phyloP scores from a whole-genome alignment of 2,888 invertebrate genomes.

The Drosophila conformis region DNA sequence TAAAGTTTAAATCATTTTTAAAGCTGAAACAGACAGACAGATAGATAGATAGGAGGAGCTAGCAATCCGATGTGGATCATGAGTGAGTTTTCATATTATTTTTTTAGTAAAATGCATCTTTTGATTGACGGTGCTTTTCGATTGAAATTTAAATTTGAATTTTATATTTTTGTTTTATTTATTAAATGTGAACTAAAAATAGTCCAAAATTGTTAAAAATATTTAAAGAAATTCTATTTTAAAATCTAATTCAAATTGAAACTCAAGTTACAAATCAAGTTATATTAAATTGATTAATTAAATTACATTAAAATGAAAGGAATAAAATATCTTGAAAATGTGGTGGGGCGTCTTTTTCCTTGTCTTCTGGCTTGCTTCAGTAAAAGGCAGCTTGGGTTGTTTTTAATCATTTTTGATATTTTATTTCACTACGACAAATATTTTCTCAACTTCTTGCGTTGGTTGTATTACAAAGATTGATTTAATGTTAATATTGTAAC shows the following conservation, averaged over 20 bases:
- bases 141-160: neutral
- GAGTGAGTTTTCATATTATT: neutral
- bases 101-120: neutral
- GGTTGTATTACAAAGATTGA: too few relatives aligned
- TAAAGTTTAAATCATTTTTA: neutral
- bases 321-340: neutral
- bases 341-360: too few relatives aligned
- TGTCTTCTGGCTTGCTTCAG: too few relatives aligned
- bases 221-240: neutral
- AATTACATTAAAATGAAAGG: neutral
- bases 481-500: too few relatives aligned
- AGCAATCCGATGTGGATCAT: neutral
- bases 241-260: neutral
- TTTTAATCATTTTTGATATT: too few relatives aligned
- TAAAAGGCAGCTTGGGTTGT: too few relatives aligned
- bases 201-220: neutral
- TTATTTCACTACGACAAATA: too few relatives aligned
- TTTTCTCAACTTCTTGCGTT: too few relatives aligned
- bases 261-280: neutral
- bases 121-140: neutral
- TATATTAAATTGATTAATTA: too few relatives aligned
- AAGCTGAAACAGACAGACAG: neutral
- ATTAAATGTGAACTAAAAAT: neutral
- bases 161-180: neutral
- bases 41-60: neutral